Evolutionary conservation across 2,888 invertebrate genomes (phyloP).

Genomic region (Urechis unicinctus): DNA sequence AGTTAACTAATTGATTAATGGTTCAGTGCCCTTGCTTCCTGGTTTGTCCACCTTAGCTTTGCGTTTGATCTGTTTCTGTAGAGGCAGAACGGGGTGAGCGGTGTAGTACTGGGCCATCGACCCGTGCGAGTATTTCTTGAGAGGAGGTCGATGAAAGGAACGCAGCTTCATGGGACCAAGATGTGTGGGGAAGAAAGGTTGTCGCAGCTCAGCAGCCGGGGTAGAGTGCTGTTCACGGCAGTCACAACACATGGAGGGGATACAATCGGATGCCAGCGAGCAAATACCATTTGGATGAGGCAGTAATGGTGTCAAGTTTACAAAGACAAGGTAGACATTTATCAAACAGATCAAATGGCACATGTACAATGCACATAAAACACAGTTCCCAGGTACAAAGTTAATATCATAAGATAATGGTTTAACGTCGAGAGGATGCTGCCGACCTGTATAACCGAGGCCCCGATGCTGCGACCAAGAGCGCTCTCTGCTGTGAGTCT

Average conservation of each 20-base stretch:
- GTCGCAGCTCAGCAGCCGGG: slow-evolving; percentile 88
- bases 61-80: slow-evolving; percentile 84
- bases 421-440: too few relatives aligned
- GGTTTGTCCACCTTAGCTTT: slow-evolving; percentile 57
- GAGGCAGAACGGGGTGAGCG: slow-evolving; percentile 75
- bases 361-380: too few relatives aligned
- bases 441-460: slow-evolving; percentile 63
- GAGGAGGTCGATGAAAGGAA: slow-evolving; percentile 86
- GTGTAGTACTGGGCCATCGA: slow-evolving; percentile 61
- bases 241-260: too few relatives aligned
- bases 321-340: too few relatives aligned
- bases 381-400: too few relatives aligned
- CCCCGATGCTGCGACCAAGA: slow-evolving; percentile 60
- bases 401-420: too few relatives aligned
- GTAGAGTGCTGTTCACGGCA: slow-evolving; percentile 97
- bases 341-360: too few relatives aligned
- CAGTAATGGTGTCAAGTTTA: too few relatives aligned
- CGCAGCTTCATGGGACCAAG: slow-evolving; percentile 78
- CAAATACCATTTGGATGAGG: too few relatives aligned
- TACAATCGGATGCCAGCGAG: too few relatives aligned
- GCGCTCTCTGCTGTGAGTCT: slow-evolving; percentile 45
- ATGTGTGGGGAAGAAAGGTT: slow-evolving; percentile 92
- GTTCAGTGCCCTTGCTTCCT: not conserved
- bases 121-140: slow-evolving; percentile 81
- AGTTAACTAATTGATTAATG: too few relatives aligned